phyloP scores from a whole-genome alignment of 2,113 vertebrate genomes.

The Rutilus rutilus region DNA sequence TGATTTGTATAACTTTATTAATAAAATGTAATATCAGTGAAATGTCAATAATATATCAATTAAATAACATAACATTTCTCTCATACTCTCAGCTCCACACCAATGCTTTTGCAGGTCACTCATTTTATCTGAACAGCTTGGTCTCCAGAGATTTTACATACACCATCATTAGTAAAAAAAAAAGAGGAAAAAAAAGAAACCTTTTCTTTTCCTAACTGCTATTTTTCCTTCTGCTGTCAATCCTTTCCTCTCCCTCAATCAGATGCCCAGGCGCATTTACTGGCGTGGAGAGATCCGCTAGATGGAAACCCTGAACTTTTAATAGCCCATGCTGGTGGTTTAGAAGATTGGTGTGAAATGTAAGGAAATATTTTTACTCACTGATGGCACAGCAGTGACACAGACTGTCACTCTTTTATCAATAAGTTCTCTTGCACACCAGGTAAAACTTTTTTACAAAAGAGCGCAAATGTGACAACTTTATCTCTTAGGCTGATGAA shows the following conservation, averaged over 20 bases:
- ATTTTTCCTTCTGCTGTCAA: neutral
- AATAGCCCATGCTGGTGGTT: slow-evolving; percentile 67
- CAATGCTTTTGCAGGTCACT: neutral
- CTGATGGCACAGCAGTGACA: slow-evolving; percentile 67
- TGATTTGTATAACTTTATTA: too few species aligned
- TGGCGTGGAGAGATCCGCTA: slow-evolving; percentile 63
- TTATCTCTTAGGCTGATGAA: neutral
- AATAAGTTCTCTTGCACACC: neutral
- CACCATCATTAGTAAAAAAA: neutral
- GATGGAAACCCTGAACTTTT: slow-evolving; percentile 66
- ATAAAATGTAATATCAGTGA: too few species aligned
- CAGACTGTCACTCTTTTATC: slow-evolving; percentile 68
- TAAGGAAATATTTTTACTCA: slow-evolving; percentile 68
- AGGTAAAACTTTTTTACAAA: neutral
- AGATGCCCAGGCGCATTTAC: slow-evolving; percentile 71
- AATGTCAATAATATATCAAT: too few species aligned
- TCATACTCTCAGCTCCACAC: neutral
- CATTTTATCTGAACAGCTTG: slow-evolving; percentile 2
- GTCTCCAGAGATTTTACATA: neutral
- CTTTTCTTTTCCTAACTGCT: neutral
- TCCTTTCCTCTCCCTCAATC: slow-evolving; percentile 40
- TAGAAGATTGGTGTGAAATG: slow-evolving; percentile 55
- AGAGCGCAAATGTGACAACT: slow-evolving; percentile 18
- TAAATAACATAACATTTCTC: too few species aligned
- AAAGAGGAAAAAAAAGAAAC: neutral